Percentiles rank a stretch among this genome's conserved stretches.
phyloP scores from a whole-genome alignment of 2,888 invertebrate species.

The Punctoribates punctum region DNA sequence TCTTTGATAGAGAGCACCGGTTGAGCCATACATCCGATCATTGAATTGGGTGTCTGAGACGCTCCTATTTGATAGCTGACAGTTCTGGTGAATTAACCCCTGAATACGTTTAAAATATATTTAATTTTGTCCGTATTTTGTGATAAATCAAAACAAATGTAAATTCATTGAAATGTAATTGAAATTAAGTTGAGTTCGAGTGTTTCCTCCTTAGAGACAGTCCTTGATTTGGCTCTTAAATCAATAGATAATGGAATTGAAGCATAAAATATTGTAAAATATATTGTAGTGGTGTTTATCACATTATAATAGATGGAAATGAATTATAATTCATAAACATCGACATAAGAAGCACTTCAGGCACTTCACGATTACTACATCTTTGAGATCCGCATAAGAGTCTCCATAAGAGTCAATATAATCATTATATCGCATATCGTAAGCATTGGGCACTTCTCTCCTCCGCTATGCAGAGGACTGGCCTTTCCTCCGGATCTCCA shows the following conservation, averaged over 20 bases:
- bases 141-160: not conserved
- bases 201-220: not conserved
- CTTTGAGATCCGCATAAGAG: slow-evolving; percentile 9
- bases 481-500: not conserved
- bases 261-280: not conserved
- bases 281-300: slow-evolving; percentile 15
- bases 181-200: not conserved
- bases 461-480: not conserved
- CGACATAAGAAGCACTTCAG: not conserved
- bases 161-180: not conserved
- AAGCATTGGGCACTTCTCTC: slow-evolving; percentile 1
- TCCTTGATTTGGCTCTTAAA: not conserved
- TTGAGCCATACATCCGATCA: slow-evolving; percentile 28
- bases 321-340: slow-evolving; percentile 30
- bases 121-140: not conserved
- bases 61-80: not conserved
- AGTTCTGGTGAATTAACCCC: slow-evolving; percentile 29
- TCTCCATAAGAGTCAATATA: slow-evolving; percentile 4
- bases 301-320: slow-evolving; percentile 32
- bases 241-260: not conserved
- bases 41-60: not conserved
- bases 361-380: slow-evolving; percentile 24
- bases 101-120: not conserved
- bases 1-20: slow-evolving; percentile 29
- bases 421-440: slow-evolving; percentile 12